Conservation (phyloP, 2,888 invertebrate genomes). For the Andrena bucephala region DNA sequence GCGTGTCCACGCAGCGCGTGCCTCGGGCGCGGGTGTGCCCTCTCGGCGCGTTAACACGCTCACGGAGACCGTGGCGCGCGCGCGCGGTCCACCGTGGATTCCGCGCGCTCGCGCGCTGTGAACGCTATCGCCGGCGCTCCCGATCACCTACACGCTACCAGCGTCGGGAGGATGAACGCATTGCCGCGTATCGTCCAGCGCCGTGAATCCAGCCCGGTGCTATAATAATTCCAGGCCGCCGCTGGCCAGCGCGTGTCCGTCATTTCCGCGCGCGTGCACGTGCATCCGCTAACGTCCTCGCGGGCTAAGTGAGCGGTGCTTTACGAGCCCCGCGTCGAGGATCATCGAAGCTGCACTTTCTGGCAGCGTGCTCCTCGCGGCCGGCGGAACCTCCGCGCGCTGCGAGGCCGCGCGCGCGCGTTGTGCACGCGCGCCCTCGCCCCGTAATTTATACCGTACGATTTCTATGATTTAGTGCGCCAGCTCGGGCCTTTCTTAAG, state of each 20-base stretch:
- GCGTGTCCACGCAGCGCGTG: slow-evolving; percentile 67
- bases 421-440: slow-evolving; percentile 21
- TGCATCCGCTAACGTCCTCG: slow-evolving; percentile 8
- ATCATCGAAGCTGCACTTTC: slow-evolving; percentile 47
- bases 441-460: slow-evolving; percentile 60
- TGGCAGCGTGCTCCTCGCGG: slow-evolving; percentile 10
- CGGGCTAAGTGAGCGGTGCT: slow-evolving; percentile 31
- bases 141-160: slow-evolving; percentile 39
- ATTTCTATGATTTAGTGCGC: slow-evolving; percentile 65
- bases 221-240: slow-evolving; percentile 36
- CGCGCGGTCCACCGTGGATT: neutral
- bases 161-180: slow-evolving; percentile 31
- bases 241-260: slow-evolving; percentile 10
- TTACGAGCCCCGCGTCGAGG: slow-evolving; percentile 36
- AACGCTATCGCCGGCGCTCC: slow-evolving; percentile 66
- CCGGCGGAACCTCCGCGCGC: slow-evolving; percentile 6
- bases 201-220: slow-evolving; percentile 40
- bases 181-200: slow-evolving; percentile 44
- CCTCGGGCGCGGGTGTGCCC: slow-evolving; percentile 77
- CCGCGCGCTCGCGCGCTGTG: slow-evolving; percentile 56
- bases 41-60: slow-evolving; percentile 69
- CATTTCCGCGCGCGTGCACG: slow-evolving; percentile 13
- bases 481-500: slow-evolving; percentile 62
- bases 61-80: slow-evolving; percentile 29
- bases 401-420: slow-evolving; percentile 27